Base-by-base conservation (phyloP, 37 sponge, comb jelly and placozoan genomes). In the Ianthella basta region DNA sequence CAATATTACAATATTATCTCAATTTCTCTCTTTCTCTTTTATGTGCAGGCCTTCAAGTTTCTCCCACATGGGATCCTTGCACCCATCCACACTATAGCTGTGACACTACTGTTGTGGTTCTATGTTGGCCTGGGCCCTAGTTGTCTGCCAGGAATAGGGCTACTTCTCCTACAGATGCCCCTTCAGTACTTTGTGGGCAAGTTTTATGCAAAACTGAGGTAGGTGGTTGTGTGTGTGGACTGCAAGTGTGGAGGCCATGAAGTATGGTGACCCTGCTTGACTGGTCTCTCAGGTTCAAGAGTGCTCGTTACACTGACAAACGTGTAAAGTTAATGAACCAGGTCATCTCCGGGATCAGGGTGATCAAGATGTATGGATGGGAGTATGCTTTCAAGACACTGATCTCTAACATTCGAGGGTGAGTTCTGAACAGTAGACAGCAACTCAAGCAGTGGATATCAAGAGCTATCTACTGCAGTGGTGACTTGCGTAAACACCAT, bases 301-400 rank as follows among this genome's bases (percentile, higher is more conserved):
- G 88, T 29, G 94, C 91, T 18, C 16, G 14, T 23, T n/a, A 64
- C 32, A 93, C 94, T 29, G 95, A 94, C 82, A 88, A 86, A 24
- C 80, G 95, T 34, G 82, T 94, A 0, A 78, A 68, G 53, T 72
- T 91, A 41, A 94, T 94, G 92, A 94, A 91, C 61, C 92, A 94
- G 60, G 78, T 94, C 63, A 94, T 94, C 80, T 55, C 87, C 27
- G 92, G 95, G 15, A 94, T 94, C 79, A 91, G 92, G 80, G 85
- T 91, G 55, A 94, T 94, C 66, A 94, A 94, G 87, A 94, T 94
- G 95, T 94, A 94, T 68, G 95, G 82, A 41, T 94, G 95, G 95
- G 95, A 94, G 89, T 79, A 91, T 70, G 87, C 95, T 55, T 94
- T 94, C 87, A 81, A 81, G 60, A 72, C 44, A 23, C 0, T 83